Base-by-base conservation (phyloP, 2,797 vertebrate genomes). In the Urosaurus nigricauda region DNA sequence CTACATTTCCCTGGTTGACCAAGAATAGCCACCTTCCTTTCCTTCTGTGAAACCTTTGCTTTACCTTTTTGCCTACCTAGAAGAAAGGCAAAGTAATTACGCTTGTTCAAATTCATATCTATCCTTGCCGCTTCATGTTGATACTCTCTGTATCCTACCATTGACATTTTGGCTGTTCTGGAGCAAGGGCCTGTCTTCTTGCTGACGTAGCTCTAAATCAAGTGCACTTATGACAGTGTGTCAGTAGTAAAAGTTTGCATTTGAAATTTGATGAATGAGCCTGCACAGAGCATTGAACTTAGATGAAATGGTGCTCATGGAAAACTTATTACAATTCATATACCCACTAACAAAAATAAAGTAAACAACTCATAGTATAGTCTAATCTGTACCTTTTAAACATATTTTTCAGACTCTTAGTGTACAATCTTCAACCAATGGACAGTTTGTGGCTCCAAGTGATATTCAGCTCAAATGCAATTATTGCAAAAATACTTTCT, bases 401-500 rank as follows among this genome's bases (percentile, higher is more conserved):
- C 17, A 12, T 97, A 87, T 96, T 93, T 96, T 97, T 87, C 96
- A 99, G 99, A 98, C 97, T 87, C 96, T 98, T 29, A 97, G 98
- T 91, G 96, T 98, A 92, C 98, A 98, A 91, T 97, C 98, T 68
- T 96, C 97, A 94, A 93, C 98, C 93, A 99, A 99, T 68, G 98
- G 98, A 82, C 98, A 99, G 95, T 96, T 97, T 32, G 88, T 97
- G 35, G 95, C 97, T 75, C 97, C 97, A 40, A 97, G 96, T 96
- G 96, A 97, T 87, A 96, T 99, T 95, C 98, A 99, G 93, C 95
- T 99, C 93, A 99, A 99, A 94, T 99, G 99, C 93, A 99, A 98
- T 97, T 99, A 99, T 95, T 99, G 99, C 94, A 98, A 98, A 92
- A 98, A 97, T 94, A 95, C 97, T 0, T 99, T 99, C 96, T 98